Evolutionary conservation across 2,888 invertebrate species (phyloP).

Genomic region (Tholera decimalis): DNA sequence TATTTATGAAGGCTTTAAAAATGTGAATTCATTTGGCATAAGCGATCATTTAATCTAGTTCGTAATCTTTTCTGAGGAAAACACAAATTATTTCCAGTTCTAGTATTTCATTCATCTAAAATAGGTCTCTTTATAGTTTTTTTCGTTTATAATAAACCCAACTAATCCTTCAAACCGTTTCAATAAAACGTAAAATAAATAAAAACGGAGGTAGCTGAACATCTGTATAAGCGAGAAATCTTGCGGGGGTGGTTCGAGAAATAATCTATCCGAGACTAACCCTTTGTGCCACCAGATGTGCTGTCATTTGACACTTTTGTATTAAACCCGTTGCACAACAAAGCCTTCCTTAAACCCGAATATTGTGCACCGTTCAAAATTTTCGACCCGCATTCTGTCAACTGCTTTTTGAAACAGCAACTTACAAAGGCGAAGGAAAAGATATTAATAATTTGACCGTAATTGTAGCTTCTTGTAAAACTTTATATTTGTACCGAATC

Average conservation of each 20-base stretch:
- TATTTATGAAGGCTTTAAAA: not conserved
- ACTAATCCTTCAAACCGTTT: slow-evolving; percentile 72
- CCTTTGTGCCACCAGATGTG: slow-evolving; percentile 91
- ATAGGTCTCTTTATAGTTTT: slow-evolving; percentile 18
- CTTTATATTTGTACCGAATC: not conserved
- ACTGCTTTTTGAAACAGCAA: slow-evolving; percentile 77
- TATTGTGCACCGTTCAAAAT: slow-evolving; percentile 89
- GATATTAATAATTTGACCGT: slow-evolving; percentile 41
- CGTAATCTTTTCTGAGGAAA: not conserved
- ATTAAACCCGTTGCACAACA: slow-evolving; percentile 91
- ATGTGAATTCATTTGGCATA: not conserved
- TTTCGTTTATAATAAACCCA: slow-evolving; percentile 55
- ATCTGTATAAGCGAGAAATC: slow-evolving; percentile 90
- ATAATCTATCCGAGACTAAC: slow-evolving; percentile 90
- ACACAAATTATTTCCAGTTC: not conserved
- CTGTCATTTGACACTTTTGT: slow-evolving; percentile 92
- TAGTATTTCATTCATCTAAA: not conserved
- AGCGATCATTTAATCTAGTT: not conserved
- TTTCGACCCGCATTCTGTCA: slow-evolving; percentile 89
- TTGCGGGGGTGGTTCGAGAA: slow-evolving; percentile 90
- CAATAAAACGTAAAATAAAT: slow-evolving; percentile 72
- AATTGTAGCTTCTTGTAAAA: slow-evolving; percentile 17
- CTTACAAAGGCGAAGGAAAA: slow-evolving; percentile 63
- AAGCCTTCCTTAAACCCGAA: slow-evolving; percentile 90
- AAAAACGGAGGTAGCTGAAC: slow-evolving; percentile 74